A percentile compares a stretch with the other conserved stretches of the same genome.
Conservation (phyloP, 2,888 invertebrate genomes). For the Rugalucina vietnamica region DNA sequence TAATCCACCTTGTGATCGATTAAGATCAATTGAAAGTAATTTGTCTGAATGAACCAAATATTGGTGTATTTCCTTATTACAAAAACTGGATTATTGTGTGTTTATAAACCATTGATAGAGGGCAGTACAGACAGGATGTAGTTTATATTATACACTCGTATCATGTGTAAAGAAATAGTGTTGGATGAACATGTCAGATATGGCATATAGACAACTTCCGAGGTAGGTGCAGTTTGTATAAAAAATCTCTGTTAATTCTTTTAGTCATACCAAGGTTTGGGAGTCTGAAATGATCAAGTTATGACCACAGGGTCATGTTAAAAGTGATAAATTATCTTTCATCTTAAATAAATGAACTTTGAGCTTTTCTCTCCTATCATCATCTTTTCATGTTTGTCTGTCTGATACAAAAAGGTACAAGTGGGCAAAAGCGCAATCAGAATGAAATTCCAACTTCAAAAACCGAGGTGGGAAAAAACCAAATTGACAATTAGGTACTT, state of each 20-base stretch:
- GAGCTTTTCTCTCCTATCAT: too few species aligned
- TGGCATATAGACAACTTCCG: conserved; percentile 57
- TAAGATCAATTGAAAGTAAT: background rate
- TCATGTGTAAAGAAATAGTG: conserved; percentile 8
- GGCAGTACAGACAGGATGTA: conserved; percentile 44
- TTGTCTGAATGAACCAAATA: background rate
- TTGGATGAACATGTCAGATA: conserved; percentile 49
- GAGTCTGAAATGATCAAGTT: too few species aligned
- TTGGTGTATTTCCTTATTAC: conserved; percentile 13
- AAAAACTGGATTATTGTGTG: background rate
- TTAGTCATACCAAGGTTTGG: too few species aligned
- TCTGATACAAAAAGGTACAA: too few species aligned
- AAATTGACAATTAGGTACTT: too few species aligned
- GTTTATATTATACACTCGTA: conserved; percentile 33
- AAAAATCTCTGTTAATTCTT: background rate
- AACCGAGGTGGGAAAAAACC: too few species aligned
- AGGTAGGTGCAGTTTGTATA: conserved; percentile 55
- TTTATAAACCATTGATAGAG: conserved; percentile 40
- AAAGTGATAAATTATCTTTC: too few species aligned
- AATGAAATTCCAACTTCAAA: too few species aligned
- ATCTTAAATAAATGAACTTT: too few species aligned
- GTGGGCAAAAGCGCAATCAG: too few species aligned
- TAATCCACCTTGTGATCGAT: background rate
- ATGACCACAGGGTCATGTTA: too few species aligned
- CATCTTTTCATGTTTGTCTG: too few species aligned